Evolutionary conservation across 2,888 invertebrate species (phyloP).

Genomic region (Thera obeliscata): DNA sequence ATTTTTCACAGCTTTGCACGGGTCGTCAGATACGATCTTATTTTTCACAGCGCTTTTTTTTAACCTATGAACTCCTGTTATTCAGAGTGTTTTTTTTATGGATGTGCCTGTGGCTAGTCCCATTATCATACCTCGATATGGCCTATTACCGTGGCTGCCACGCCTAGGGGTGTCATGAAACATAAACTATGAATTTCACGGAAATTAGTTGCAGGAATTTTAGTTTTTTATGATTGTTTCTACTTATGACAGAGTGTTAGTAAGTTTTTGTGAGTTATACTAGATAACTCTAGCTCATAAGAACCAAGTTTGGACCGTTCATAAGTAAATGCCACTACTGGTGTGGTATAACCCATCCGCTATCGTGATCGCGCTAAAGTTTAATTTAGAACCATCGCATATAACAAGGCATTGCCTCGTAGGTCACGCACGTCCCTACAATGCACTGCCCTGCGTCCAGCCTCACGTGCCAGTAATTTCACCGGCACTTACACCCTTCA

Average conservation of each 20-base stretch:
- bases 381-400: too few species aligned
- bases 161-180: constrained; percentile 56
- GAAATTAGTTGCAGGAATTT: constrained; percentile 73
- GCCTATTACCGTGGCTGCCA: constrained; percentile 48
- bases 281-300: too few species aligned
- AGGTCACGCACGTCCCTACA: too few species aligned
- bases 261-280: too few species aligned
- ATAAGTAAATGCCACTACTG: too few species aligned
- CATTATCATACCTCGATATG: constrained; percentile 39
- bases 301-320: too few species aligned
- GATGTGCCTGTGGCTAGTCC: constrained; percentile 7
- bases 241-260: background rate
- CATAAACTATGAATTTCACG: constrained; percentile 67
- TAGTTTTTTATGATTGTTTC: background rate
- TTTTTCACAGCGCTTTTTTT: constrained; percentile 38
- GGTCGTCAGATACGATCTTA: constrained; percentile 24
- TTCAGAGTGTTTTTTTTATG: constrained; percentile 14
- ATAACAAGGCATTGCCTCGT: too few species aligned
- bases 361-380: too few species aligned
- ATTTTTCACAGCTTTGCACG: constrained; percentile 32
- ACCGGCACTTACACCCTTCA: too few species aligned
- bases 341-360: too few species aligned
- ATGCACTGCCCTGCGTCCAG: too few species aligned
- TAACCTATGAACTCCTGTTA: constrained; percentile 25
- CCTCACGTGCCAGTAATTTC: too few species aligned